A percentile compares a stretch with the other conserved stretches of the same genome.
phyloP scores from a whole-genome alignment of 2,113 vertebrate species.

The Anthoscopus minutus region DNA sequence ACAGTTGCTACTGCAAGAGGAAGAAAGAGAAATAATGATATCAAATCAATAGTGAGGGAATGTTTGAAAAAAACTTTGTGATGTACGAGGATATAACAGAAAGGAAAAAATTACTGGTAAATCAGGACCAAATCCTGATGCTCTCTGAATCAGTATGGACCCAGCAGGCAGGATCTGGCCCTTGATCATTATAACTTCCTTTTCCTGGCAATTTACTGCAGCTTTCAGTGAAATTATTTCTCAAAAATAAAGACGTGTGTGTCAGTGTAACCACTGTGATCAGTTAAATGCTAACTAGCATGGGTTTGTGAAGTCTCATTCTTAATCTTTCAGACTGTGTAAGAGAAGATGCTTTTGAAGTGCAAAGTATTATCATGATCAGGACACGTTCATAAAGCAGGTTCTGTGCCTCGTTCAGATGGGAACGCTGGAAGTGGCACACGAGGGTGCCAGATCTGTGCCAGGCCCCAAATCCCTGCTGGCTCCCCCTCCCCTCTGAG shows the following conservation, averaged over 20 bases:
- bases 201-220: neutral
- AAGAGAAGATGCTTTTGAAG: constrained; percentile 50
- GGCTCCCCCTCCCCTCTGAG: neutral
- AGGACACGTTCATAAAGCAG: neutral
- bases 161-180: neutral
- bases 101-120: neutral
- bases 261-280: constrained; percentile 57
- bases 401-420: neutral
- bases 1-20: neutral
- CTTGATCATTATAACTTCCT: neutral
- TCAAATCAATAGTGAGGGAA: neutral
- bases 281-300: constrained; percentile 62
- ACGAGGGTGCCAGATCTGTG: neutral
- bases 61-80: neutral
- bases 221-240: constrained; percentile 43
- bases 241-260: neutral
- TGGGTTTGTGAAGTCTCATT: constrained; percentile 53
- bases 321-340: constrained; percentile 45
- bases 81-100: neutral
- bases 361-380: constrained; percentile 52
- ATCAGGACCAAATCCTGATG: neutral
- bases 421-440: neutral
- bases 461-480: neutral
- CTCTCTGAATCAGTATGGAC: neutral
- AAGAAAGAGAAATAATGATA: constrained; percentile 34